Evolutionary conservation across 2,888 invertebrate species (phyloP).

Genomic region (Rhogogaster chlorosoma): DNA sequence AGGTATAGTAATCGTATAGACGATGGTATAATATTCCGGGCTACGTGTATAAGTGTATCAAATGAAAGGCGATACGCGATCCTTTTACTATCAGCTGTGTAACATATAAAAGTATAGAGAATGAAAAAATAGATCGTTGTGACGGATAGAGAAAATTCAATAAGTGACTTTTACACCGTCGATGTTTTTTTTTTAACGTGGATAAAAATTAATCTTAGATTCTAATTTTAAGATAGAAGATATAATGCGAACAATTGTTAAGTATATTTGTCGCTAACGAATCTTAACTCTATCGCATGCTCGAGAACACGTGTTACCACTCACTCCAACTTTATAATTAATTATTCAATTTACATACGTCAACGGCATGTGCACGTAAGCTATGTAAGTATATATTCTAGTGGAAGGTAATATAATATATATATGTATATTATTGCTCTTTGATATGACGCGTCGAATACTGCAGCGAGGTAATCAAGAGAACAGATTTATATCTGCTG

Average conservation of each 20-base stretch:
- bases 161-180: neutral
- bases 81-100: neutral
- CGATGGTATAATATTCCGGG: neutral
- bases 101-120: neutral
- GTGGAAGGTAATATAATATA: neutral
- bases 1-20: neutral
- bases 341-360: neutral
- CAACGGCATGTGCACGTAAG: neutral
- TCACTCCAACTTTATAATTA: neutral
- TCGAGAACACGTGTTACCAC: neutral
- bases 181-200: too few relatives aligned
- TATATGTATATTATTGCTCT: neutral
- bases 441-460: neutral
- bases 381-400: neutral
- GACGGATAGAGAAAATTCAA: neutral
- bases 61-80: neutral
- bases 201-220: neutral
- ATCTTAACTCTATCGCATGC: conserved; percentile 1
- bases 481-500: neutral
- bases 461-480: neutral
- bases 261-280: neutral
- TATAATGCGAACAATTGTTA: neutral
- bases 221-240: neutral
- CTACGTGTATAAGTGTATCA: neutral
- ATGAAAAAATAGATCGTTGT: neutral